These are phyloP conservation scores for Bombyx mandarina DNA, from an alignment of 1,140 invertebrate genomes.

Conservation along the genomic window DNA sequence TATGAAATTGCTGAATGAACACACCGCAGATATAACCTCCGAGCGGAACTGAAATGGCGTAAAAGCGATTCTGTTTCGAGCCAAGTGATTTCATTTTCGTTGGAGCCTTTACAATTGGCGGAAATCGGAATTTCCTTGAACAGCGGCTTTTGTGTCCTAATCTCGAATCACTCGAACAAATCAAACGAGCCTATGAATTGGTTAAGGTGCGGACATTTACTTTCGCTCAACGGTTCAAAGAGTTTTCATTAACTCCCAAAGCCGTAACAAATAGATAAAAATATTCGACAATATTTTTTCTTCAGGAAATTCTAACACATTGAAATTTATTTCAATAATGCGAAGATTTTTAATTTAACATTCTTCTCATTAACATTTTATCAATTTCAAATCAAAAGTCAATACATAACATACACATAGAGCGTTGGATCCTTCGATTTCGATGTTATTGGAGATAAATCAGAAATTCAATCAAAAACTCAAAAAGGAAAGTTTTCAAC, in stretches of 20 bases:
- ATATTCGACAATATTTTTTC: too few species aligned
- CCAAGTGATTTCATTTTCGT: slow-evolving; percentile 33
- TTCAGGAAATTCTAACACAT: too few species aligned
- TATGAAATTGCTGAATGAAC: slow-evolving; percentile 22
- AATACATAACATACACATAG: too few species aligned
- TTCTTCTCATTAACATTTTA: too few species aligned
- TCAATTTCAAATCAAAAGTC: too few species aligned
- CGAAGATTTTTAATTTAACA: too few species aligned
- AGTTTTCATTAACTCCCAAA: not conserved
- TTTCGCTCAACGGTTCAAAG: slow-evolving; percentile 9
- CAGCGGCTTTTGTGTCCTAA: slow-evolving; percentile 28
- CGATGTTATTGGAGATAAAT: too few species aligned
- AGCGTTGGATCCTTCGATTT: too few species aligned
- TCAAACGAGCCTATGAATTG: slow-evolving; percentile 23
- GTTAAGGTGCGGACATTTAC: slow-evolving; percentile 18
- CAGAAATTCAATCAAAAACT: too few species aligned
- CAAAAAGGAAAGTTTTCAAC: too few species aligned
- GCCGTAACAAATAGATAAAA: not conserved
- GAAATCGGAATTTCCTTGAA: slow-evolving; percentile 34
- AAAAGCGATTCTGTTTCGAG: slow-evolving; percentile 37
- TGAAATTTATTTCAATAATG: too few species aligned
- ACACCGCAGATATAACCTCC: slow-evolving; percentile 21
- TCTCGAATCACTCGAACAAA: slow-evolving; percentile 30
- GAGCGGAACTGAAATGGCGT: slow-evolving; percentile 25
- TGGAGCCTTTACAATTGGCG: slow-evolving; percentile 32